phyloP scores from a whole-genome alignment of 2,113 vertebrate genomes.

The Onychostruthus taczanowskii region DNA sequence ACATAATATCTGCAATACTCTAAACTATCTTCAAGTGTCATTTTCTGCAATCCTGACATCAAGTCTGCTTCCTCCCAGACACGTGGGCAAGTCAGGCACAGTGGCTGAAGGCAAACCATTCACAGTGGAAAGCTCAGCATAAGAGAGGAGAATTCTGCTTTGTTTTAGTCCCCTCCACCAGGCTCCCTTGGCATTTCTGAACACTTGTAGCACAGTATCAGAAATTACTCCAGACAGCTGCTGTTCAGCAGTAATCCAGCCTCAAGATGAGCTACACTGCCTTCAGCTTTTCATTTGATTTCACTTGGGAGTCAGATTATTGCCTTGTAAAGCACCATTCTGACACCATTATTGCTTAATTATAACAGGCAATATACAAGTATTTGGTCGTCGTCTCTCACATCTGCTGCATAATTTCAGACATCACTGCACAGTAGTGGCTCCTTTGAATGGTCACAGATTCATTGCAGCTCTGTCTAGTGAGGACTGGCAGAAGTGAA shows the following conservation, averaged over 20 bases:
- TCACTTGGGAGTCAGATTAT: constrained; percentile 48
- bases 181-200: background rate
- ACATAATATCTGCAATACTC: background rate
- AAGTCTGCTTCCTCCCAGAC: background rate
- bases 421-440: background rate
- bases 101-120: background rate
- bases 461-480: background rate
- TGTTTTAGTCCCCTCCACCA: background rate
- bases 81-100: background rate
- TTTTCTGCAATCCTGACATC: background rate
- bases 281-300: constrained; percentile 52
- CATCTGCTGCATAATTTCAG: constrained; percentile 39
- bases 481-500: background rate
- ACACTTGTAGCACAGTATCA: background rate
- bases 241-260: constrained; percentile 5
- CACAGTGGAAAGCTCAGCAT: background rate
- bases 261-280: constrained; percentile 20
- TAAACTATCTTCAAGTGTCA: background rate
- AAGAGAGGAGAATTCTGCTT: background rate
- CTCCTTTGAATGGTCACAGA: background rate
- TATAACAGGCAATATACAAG: background rate
- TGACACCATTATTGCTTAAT: constrained; percentile 52
- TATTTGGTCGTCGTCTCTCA: constrained; percentile 21
- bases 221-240: constrained; percentile 20
- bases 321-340: constrained; percentile 50